Base-by-base conservation (phyloP, 2,888 invertebrate genomes). In the Xanthia togata region DNA sequence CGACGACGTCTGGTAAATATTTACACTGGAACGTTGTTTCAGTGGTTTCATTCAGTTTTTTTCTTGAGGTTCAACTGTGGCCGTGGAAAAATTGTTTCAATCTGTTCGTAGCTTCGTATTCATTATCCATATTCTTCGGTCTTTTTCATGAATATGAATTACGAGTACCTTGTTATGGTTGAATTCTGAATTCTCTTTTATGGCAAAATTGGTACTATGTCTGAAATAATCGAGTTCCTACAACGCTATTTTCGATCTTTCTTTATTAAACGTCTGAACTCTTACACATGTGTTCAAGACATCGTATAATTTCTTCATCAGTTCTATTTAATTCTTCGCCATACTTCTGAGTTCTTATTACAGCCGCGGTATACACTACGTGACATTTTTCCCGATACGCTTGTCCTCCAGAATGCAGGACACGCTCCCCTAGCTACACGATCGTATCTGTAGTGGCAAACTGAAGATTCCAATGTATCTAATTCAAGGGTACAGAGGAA, bases 1-100 rank as follows among this genome's bases (percentile, higher is more conserved):
- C 93, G 91, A 90, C 88, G 90, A 90, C 88, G 90, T 86, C 89
- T 89, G 90, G 94, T 93, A 95, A 95, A 96, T 95, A 95, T 96
- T 96, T 95, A 93, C 93, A 93, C 93, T 91, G 91, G 90, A 93
- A 90, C 92, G 92, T 91, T 92, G 91, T 92, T 91, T 90, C 88
- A 88, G 93, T 74, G 93, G 93, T 93, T 93, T 91, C 86, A 82
- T 89, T 88, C 82, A 69, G 85, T 90, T 94, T 94, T 93, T 94
- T 93, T 92, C 89, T 92, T 93, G 93, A 92, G 93, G 93, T 92
- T 92, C 79, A 87, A 87, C 89, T 94, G 93, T 91, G 93, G 93
- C 91, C 89, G 86, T 87, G 89, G 89, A 88, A 92, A 91, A 93
- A 92, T 92, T 93, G 92, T 92, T 94, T 93, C 89, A 91, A 89